Base-by-base conservation (phyloP, 2,888 invertebrate genomes). In the Xestia ashworthii region DNA sequence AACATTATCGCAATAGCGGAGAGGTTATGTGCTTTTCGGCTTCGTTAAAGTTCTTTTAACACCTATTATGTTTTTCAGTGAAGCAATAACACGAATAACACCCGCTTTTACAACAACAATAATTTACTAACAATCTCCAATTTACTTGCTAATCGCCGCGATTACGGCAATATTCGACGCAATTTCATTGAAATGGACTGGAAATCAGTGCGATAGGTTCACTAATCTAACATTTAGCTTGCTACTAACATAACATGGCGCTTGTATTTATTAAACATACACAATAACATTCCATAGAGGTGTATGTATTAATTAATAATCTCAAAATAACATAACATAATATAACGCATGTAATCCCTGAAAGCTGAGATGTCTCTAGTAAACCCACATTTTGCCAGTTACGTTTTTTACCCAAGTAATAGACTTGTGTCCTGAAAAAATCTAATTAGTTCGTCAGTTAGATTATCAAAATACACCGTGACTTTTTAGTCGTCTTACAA, bases 161-260 rank as follows among this genome's bases (percentile, higher is more conserved):
- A 74, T 71, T 76, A 77, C 11, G 53, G 50, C 48, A 67, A 38
- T 67, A 82, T 76, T 55, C 70, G 60, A 71, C 58, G 48, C 82
- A 76, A 79, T 79, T 79, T 38, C 66, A 81, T 74, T 81, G 25
- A 78, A 78, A 78, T 81, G 74, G 50, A 60, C 74, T 78, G 66
- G 81, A 74, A 78, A 60, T 78, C 66, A 76, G 46, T 25, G 19
- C 44, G 55, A 73, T 60, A 60, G 60, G 50, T 44, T 58, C n/a
- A 66, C 25, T 60, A 73, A 78, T 78, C 22, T 50, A 50, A 58
- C 11, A 65, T 78, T 78, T 65, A 38, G 46, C 79, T 41, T 9
- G 32, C 14, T 9, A 78, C 25, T 62, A 25, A 32, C 62, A 14
- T 32, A 44, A 16, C 32, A 50, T 58, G 3, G 55, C 19, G 48